These are phyloP conservation scores for Clarias fuscus DNA, from an alignment of 2,797 vertebrate genomes.

Conservation along the genomic window DNA sequence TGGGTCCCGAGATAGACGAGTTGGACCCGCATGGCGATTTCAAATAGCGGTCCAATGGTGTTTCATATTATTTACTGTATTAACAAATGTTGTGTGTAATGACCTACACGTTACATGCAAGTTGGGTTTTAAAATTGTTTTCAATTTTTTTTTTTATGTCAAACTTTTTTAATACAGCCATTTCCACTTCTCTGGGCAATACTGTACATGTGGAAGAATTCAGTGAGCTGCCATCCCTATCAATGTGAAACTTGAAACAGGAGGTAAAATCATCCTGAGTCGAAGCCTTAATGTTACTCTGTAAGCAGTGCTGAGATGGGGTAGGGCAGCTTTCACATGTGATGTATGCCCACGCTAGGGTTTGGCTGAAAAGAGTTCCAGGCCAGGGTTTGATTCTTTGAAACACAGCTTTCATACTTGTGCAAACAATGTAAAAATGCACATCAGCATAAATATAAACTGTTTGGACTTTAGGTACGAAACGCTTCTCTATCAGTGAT, in stretches of 20 bases:
- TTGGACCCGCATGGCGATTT: background rate
- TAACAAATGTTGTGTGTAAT: background rate
- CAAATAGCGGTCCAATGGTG: background rate
- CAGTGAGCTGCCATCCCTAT: background rate
- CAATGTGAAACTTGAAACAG: background rate
- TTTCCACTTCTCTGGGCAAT: background rate
- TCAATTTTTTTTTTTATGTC: too few species aligned
- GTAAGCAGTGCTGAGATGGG: background rate
- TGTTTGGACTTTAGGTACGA: background rate
- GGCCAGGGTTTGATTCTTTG: background rate
- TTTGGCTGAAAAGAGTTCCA: background rate
- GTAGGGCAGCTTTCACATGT: background rate
- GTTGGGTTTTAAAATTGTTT: background rate
- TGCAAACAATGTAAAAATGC: background rate
- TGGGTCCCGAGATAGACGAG: background rate
- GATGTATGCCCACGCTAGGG: background rate
- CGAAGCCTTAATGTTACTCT: background rate
- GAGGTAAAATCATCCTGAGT: background rate
- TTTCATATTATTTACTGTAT: background rate
- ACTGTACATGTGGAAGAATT: background rate
- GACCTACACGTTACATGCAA: background rate
- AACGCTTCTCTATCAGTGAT: background rate
- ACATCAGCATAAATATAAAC: background rate
- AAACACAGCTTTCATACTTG: background rate
- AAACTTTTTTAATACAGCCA: too few species aligned